These are phyloP conservation scores for Scaptomyza tumidula DNA, from an alignment of 2,888 invertebrate species.

Conservation along the genomic window DNA sequence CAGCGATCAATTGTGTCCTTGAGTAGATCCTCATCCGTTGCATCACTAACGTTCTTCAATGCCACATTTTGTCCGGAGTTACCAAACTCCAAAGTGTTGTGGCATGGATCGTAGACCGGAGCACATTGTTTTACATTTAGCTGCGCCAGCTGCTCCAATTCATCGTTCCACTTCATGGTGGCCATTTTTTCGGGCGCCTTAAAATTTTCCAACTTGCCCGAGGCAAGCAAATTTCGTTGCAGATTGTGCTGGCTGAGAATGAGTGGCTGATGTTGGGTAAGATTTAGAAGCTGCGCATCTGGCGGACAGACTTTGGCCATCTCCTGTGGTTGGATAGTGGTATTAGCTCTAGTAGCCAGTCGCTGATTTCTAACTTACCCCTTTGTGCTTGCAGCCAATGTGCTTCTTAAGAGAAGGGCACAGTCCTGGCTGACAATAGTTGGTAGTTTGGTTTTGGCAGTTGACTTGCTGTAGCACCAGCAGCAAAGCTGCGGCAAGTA, in stretches of 20 bases:
- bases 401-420: constrained; percentile 54
- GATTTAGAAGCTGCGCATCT: constrained; percentile 41
- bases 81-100: constrained; percentile 53
- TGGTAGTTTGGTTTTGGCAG: constrained; percentile 11
- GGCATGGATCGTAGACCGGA: constrained; percentile 50
- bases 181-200: constrained; percentile 62
- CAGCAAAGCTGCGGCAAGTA: constrained; percentile 17
- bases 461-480: constrained; percentile 17
- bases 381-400: constrained; percentile 60
- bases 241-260: constrained; percentile 61
- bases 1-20: constrained; percentile 52
- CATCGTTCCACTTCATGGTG: constrained; percentile 54
- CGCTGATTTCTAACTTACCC: constrained; percentile 47
- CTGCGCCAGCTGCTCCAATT: constrained; percentile 53
- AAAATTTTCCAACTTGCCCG: constrained; percentile 44
- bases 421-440: constrained; percentile 56
- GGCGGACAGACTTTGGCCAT: constrained; percentile 37
- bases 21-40: constrained; percentile 34
- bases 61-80: constrained; percentile 67
- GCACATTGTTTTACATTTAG: constrained; percentile 61
- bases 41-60: constrained; percentile 14
- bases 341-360: constrained; percentile 4
- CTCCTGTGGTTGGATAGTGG: constrained; percentile 8
- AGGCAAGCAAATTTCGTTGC: constrained; percentile 52
- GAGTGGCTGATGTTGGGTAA: constrained; percentile 30